Conservation (phyloP, 1,140 invertebrate genomes). For the Megathymus violae region DNA sequence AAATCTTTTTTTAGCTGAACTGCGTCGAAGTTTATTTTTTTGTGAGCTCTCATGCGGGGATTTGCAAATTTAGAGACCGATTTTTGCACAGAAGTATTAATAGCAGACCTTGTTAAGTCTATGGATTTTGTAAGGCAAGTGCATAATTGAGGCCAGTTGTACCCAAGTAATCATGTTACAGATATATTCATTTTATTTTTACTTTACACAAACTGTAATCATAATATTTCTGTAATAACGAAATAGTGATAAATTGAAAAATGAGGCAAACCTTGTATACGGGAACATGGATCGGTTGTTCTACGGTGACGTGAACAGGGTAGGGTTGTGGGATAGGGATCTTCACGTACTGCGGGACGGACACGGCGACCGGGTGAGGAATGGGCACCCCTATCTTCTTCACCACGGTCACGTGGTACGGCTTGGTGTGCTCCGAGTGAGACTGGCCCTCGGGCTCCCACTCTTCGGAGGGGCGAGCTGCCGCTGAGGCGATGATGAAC, state of each 20-base stretch:
- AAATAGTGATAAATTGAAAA: no score
- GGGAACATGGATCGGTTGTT: slow-evolving; percentile 89
- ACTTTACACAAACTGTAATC: no score
- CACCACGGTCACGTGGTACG: slow-evolving; percentile 88
- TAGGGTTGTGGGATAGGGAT: slow-evolving; percentile 90
- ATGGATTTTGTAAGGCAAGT: not conserved
- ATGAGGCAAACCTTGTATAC: slow-evolving; percentile 86
- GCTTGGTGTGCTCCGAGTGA: slow-evolving; percentile 87
- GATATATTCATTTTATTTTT: no score
- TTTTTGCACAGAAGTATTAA: not conserved
- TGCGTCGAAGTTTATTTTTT: not conserved
- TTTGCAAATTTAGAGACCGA: not conserved
- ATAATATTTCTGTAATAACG: no score
- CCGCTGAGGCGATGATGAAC: slow-evolving; percentile 88
- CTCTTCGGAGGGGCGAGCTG: slow-evolving; percentile 86
- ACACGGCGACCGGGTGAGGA: slow-evolving; percentile 89
- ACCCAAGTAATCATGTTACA: no score
- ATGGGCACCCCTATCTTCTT: slow-evolving; percentile 90
- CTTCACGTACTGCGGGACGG: slow-evolving; percentile 89
- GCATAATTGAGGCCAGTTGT: no score
- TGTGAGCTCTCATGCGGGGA: slow-evolving; percentile 5
- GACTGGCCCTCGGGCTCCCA: slow-evolving; percentile 92
- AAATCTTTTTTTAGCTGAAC: not conserved
- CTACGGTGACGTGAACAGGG: slow-evolving; percentile 88
- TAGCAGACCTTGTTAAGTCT: not conserved